Evolutionary conservation across 2,888 invertebrate genomes (phyloP).

Genomic region (Horisme vitalbata): DNA sequence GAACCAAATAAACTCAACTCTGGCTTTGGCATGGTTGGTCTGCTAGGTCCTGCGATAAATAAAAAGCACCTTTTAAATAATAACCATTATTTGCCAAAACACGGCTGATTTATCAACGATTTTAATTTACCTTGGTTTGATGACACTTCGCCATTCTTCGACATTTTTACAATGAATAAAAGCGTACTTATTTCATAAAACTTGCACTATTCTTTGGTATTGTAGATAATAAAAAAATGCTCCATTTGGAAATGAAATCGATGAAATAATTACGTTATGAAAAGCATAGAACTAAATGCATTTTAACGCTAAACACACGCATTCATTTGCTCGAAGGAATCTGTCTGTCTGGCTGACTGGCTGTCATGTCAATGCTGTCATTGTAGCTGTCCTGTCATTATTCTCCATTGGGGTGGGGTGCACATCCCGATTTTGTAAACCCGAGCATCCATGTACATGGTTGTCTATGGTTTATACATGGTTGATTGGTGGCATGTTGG

Average conservation of each 20-base stretch:
- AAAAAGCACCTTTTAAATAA: not conserved
- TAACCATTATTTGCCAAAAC: not conserved
- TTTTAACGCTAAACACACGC: conserved; percentile 46
- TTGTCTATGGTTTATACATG: too few relatives aligned
- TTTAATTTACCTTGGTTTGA: conserved; percentile 81
- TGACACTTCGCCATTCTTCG: conserved; percentile 88
- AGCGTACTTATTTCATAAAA: conserved; percentile 36
- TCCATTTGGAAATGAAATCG: conserved; percentile 64
- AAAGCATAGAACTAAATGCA: conserved; percentile 47
- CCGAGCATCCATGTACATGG: too few relatives aligned
- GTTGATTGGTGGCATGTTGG: too few relatives aligned
- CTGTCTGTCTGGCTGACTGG: not conserved
- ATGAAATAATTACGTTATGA: conserved; percentile 45
- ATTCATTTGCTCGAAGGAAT: conserved; percentile 18
- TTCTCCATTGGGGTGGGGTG: too few relatives aligned
- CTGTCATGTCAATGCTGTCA: too few relatives aligned
- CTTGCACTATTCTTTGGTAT: conserved; percentile 59
- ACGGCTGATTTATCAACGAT: conserved; percentile 12
- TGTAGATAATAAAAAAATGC: conserved; percentile 51
- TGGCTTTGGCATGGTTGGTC: conserved; percentile 71
- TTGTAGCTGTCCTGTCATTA: too few relatives aligned
- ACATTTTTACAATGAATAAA: conserved; percentile 82
- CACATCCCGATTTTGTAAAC: too few relatives aligned
- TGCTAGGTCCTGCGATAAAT: conserved; percentile 65
- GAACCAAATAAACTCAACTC: conserved; percentile 71